Percentiles rank a stretch among this genome's conserved stretches.
These are phyloP conservation scores for Corythornis cristatus DNA, from an alignment of 2,113 vertebrate genomes.

Conservation along the genomic window DNA sequence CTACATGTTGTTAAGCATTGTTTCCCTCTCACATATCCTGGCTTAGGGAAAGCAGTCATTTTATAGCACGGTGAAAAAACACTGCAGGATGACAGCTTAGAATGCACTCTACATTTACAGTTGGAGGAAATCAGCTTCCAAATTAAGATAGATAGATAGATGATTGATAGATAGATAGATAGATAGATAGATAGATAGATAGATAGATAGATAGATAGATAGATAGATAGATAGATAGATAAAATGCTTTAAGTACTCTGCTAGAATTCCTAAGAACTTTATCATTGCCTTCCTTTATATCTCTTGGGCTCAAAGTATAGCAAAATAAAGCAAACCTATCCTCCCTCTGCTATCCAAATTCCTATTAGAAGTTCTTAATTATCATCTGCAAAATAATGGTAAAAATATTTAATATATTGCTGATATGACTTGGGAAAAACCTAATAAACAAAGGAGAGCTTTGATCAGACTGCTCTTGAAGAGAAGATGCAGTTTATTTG, in stretches of 20 bases:
- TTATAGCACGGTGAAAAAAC: not conserved
- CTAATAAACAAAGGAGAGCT: not conserved
- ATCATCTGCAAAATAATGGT: not conserved
- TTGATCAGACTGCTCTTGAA: conserved; percentile 52
- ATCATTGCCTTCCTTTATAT: not conserved
- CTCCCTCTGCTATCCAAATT: not conserved
- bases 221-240: not conserved
- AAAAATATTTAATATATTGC: conserved; percentile 8
- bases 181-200: not conserved
- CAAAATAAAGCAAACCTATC: not conserved
- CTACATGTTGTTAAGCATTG: too few relatives aligned
- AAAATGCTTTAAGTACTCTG: not conserved
- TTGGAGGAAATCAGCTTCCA: not conserved
- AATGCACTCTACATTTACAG: not conserved
- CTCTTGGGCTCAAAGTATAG: not conserved
- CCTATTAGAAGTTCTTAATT: not conserved
- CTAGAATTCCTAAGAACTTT: not conserved
- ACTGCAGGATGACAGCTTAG: not conserved
- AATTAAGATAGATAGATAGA: not conserved
- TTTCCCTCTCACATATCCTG: conserved; percentile 34
- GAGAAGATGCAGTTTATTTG: conserved; percentile 40
- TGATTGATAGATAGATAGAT: not conserved
- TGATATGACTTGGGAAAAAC: not conserved
- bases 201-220: not conserved
- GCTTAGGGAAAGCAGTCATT: not conserved